Evolutionary conservation across 2,888 invertebrate genomes (phyloP).

Genomic region (Galerucella calmariensis): DNA sequence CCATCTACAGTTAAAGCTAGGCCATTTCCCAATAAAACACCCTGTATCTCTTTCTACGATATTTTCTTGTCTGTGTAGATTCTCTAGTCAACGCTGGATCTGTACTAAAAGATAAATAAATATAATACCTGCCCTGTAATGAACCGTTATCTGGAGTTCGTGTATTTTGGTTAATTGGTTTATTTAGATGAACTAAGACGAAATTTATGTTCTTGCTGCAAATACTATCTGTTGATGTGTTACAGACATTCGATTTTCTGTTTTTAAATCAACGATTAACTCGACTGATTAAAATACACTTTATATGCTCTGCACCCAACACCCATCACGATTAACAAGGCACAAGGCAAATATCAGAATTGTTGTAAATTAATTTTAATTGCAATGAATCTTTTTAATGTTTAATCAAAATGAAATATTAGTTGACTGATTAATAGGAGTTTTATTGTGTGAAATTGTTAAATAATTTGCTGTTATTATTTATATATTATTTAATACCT

Average conservation of each 20-base stretch:
- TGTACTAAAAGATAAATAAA: not conserved
- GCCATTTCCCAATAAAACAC: no score
- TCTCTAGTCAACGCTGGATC: not conserved
- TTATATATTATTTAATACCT: not conserved
- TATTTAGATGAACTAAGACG: conserved; percentile 3
- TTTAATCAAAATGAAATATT: no score
- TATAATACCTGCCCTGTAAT: not conserved
- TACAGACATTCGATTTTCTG: not conserved
- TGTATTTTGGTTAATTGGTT: conserved; percentile 2
- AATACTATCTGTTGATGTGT: not conserved
- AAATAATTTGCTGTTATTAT: not conserved
- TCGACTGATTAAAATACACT: not conserved
- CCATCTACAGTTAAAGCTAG: no score
- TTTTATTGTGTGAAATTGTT: not conserved
- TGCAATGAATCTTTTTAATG: not conserved
- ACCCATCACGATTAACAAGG: not conserved
- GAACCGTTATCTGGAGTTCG: conserved; percentile 5
- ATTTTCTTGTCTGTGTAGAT: no score
- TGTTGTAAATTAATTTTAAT: not conserved
- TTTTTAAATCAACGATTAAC: not conserved
- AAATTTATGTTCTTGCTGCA: conserved; percentile 2
- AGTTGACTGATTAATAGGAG: not conserved
- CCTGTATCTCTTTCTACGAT: no score
- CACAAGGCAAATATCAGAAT: not conserved
- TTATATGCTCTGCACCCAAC: not conserved